Conservation (phyloP, 1,140 invertebrate species). For the Drosophila punjabiensis region DNA sequence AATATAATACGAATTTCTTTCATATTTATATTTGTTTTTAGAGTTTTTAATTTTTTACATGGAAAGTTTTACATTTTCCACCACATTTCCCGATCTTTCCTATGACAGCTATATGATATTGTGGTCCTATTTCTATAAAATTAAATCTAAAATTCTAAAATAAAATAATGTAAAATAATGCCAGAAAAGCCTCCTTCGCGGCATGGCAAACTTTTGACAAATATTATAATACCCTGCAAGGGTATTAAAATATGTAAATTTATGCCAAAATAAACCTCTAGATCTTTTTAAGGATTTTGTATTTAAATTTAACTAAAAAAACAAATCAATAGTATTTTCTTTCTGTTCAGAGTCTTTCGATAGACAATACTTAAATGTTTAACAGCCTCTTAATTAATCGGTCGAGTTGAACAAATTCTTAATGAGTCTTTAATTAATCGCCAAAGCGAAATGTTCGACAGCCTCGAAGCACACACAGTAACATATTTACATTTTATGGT, state of each 20-base stretch:
- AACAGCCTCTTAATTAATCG: slow-evolving; percentile 76
- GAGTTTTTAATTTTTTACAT: not conserved
- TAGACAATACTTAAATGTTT: slow-evolving; percentile 16
- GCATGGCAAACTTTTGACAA: too few relatives aligned
- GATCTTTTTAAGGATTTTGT: not conserved
- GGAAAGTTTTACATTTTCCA: too few relatives aligned
- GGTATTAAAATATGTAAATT: not conserved
- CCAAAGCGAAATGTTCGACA: slow-evolving; percentile 52
- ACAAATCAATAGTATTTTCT: not conserved
- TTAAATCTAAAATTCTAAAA: too few relatives aligned
- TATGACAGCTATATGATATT: too few relatives aligned
- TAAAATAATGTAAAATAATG: too few relatives aligned
- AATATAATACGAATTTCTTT: too few relatives aligned
- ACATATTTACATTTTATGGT: slow-evolving; percentile 67
- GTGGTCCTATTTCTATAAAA: too few relatives aligned
- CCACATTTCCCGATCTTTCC: too few relatives aligned
- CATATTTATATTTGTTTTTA: too few relatives aligned
- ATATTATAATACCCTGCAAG: too few relatives aligned
- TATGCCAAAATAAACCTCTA: not conserved
- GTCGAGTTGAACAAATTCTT: slow-evolving; percentile 71
- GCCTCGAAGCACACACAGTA: slow-evolving; percentile 15
- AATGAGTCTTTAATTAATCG: slow-evolving; percentile 83
- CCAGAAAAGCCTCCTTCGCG: too few relatives aligned
- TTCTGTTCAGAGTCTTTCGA: slow-evolving; percentile 4
- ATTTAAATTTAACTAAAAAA: not conserved